phyloP scores from a whole-genome alignment of 1,140 invertebrate genomes.

The Bombyx mori region ASM3026992v2 NC_085115.1:14597001-14597500 shows the following conservation, averaged over 20 bases:
- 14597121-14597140: too few relatives aligned
- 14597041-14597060: too few relatives aligned
- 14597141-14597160: too few relatives aligned
- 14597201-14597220: too few relatives aligned
- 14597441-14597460: constrained; percentile 40
- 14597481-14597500: constrained; percentile 62
- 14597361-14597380: constrained; percentile 43
- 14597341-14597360: constrained; percentile 44
- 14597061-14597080: too few relatives aligned
- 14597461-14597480: constrained; percentile 42
- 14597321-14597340: constrained; percentile 57
- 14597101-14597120: too few relatives aligned
- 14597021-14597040: too few relatives aligned
- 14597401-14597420: constrained; percentile 49
- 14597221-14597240: background rate
- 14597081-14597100: too few relatives aligned
- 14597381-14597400: constrained; percentile 31
- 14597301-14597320: constrained; percentile 51
- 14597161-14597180: too few relatives aligned
- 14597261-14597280: constrained; percentile 48
- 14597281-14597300: constrained; percentile 44
- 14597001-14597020: too few relatives aligned
- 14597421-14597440: constrained; percentile 32
- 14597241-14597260: constrained; percentile 31
- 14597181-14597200: too few relatives aligned